Evolutionary conservation across 2,888 invertebrate species (phyloP), one percentile per base, ranked within the genome.

Genomic region (Xestobium rufovillosum): DNA sequence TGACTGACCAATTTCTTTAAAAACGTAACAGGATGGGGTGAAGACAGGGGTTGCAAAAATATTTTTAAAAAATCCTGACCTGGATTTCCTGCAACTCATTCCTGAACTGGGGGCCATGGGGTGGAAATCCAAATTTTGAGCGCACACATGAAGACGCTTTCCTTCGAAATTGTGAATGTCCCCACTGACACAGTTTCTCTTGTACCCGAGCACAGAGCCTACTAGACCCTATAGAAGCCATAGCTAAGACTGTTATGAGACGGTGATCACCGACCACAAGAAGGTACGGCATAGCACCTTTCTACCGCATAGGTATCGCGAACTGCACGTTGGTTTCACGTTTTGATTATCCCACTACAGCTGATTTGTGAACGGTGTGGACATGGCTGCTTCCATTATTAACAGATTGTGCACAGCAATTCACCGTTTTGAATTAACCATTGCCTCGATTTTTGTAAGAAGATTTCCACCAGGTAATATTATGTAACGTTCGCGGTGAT

Each of bases 181-280:
- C 76, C 66, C 80, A 79, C 75, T 80, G 80, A 76, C 82, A 83
- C 79, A 83, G 70, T 76, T 82, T 82, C 73, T 82, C 80, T 65
- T 75, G 75, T 67, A 80, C 79, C 71, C 82, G 80, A 73, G 76
- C 79, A 80, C 82, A 83, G 69, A 83, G 75, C 75, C 82, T 78
- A 75, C 80, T 78, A 72, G 82, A 78, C 73, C 80, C 79, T 76
- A 81, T 74, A 77, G 81, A 80, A 77, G 83, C 83, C 83, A 83
- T 83, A 75, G 78, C 76, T 72, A 75, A 75, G 74, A 80, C 78
- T 75, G 76, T 74, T 77, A 73, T 78, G 75, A 75, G 68, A 67
- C 51, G 48, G 47, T 42, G 42, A 45, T 50, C 45, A 39, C 38
- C 42, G 31, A 41, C 42, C 41, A 45, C 42, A 42, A 48, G 46